Evolutionary conservation across 2,113 vertebrate genomes (phyloP).

Genomic region (Burhinus bistriatus): DNA sequence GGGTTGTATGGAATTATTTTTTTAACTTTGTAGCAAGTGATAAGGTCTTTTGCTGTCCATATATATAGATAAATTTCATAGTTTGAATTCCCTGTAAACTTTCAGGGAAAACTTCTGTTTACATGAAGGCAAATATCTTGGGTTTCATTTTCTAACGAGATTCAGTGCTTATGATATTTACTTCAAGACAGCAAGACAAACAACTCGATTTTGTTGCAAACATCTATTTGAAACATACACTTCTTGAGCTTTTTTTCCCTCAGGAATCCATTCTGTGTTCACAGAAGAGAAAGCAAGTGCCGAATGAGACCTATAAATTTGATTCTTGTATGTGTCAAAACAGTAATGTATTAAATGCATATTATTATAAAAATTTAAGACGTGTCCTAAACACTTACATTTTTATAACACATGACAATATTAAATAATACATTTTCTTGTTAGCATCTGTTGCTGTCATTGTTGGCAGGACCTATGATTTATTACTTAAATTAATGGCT

Average conservation of each 20-base stretch:
- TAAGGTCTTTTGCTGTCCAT: background rate
- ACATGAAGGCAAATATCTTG: background rate
- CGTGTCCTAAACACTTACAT: conserved; percentile 72
- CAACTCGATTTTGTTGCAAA: conserved; percentile 58
- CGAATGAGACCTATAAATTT: conserved; percentile 72
- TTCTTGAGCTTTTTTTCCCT: conserved; percentile 42
- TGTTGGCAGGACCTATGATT: conserved; percentile 76
- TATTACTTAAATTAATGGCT: conserved; percentile 80
- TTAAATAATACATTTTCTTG: conserved; percentile 81
- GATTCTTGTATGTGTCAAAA: conserved; percentile 73
- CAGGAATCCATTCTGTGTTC: conserved; percentile 59
- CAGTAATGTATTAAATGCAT: conserved; percentile 77
- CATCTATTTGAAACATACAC: conserved; percentile 58
- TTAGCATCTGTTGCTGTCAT: conserved; percentile 82
- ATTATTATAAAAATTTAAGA: conserved; percentile 81
- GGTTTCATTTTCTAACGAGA: conserved; percentile 25
- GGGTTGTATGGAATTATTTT: background rate
- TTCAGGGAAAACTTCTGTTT: conserved; percentile 9
- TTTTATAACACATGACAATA: conserved; percentile 77
- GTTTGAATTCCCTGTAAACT: background rate
- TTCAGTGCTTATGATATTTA: conserved; percentile 54
- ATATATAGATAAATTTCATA: background rate
- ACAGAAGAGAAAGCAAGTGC: conserved; percentile 67
- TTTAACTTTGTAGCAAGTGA: background rate
- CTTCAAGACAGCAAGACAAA: conserved; percentile 57